Percentiles rank a stretch among this genome's conserved stretches.
phyloP scores from a whole-genome alignment of 2,888 invertebrate species.

The Rhynchonema sp. region DNA sequence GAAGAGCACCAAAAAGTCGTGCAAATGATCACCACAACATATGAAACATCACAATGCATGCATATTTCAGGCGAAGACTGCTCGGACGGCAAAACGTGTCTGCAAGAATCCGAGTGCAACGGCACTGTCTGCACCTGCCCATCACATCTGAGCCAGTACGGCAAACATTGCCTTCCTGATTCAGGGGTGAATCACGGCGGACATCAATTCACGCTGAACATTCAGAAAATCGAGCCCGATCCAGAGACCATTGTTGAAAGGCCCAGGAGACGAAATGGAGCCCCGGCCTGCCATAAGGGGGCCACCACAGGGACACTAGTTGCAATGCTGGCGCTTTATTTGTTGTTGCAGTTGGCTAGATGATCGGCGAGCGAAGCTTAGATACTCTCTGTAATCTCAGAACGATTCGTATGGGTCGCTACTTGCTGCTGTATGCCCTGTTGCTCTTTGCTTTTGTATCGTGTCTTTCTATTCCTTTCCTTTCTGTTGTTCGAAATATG shows the following conservation, averaged over 20 bases:
- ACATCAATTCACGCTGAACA: not conserved
- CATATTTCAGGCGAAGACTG: constrained; percentile 9
- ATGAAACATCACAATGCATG: too few relatives aligned
- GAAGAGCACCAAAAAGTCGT: not conserved
- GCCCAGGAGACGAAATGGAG: not conserved
- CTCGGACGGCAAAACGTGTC: constrained; percentile 21
- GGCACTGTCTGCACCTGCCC: constrained; percentile 23
- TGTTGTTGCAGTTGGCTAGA: too few relatives aligned
- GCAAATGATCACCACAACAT: too few relatives aligned
- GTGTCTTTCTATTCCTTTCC: too few relatives aligned
- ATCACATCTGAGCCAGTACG: constrained; percentile 19
- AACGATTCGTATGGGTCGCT: too few relatives aligned
- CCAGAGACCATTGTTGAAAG: not conserved
- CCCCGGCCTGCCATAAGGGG: not conserved
- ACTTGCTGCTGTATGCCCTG: too few relatives aligned
- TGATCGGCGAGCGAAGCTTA: too few relatives aligned
- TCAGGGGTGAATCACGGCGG: not conserved
- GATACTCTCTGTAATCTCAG: too few relatives aligned
- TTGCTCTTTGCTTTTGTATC: too few relatives aligned
- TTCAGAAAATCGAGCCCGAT: not conserved
- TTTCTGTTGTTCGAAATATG: too few relatives aligned
- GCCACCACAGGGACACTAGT: too few relatives aligned
- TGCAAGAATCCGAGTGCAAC: constrained; percentile 23
- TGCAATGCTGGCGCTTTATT: too few relatives aligned
- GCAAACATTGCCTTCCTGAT: constrained; percentile 20